Conservation (phyloP, 2,797 vertebrate species). For the Eospalax fontanierii region DNA sequence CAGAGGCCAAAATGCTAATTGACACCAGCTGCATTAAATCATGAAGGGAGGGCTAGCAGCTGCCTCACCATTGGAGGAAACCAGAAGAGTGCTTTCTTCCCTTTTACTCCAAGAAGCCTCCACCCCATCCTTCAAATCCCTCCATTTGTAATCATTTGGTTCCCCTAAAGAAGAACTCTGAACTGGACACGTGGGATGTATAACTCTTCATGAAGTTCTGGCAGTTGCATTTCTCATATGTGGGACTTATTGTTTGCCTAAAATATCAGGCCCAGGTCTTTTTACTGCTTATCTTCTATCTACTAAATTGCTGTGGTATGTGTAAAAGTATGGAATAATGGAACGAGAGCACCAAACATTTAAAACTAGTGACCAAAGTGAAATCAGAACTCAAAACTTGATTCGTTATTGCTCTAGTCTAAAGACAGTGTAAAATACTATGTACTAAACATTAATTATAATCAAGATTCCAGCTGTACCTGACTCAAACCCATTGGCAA, state of each 20-base stretch:
- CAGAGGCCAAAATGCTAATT: constrained; percentile 87
- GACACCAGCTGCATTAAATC: constrained; percentile 87
- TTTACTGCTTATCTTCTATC: constrained; percentile 3
- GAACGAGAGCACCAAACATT: constrained; percentile 7
- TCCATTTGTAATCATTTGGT: neutral
- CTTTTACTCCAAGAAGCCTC: constrained; percentile 57
- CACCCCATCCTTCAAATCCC: constrained; percentile 29
- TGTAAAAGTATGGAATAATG: neutral
- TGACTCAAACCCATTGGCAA: neutral
- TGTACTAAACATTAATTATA: neutral
- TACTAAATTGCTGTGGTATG: neutral
- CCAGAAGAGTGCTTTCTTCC: constrained; percentile 68
- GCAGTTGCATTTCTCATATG: neutral
- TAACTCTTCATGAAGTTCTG: neutral
- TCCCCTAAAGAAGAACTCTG: neutral
- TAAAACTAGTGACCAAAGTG: constrained; percentile 31
- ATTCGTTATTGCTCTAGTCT: constrained; percentile 29
- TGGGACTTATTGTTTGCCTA: neutral
- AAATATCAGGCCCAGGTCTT: neutral
- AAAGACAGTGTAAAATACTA: neutral
- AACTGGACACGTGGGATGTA: neutral
- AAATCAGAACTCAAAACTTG: neutral
- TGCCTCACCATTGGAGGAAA: constrained; percentile 82
- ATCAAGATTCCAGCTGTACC: constrained; percentile 15
- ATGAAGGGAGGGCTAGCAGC: constrained; percentile 80